phyloP scores from a whole-genome alignment of 2,113 vertebrate genomes.

The Struthidea cinerea region DNA sequence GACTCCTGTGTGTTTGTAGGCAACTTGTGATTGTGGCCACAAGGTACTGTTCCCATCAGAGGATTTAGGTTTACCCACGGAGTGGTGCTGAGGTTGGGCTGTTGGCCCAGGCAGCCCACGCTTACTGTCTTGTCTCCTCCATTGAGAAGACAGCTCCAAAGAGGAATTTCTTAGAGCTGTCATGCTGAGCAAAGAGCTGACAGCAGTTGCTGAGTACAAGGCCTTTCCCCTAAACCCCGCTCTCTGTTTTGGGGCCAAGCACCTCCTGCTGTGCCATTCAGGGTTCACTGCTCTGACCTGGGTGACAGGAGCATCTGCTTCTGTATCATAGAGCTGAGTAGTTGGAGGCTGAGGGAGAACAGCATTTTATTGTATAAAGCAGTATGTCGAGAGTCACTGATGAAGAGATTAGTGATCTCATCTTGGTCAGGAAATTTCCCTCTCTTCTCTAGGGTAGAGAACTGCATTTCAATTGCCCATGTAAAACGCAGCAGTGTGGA shows the following conservation, averaged over 20 bases:
- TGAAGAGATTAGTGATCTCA: neutral
- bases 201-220: neutral
- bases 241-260: neutral
- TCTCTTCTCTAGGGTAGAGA: neutral
- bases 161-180: neutral
- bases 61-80: neutral
- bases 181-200: neutral
- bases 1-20: neutral
- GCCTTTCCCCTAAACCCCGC: neutral
- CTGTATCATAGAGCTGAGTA: neutral
- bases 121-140: neutral
- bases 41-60: neutral
- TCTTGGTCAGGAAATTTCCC: neutral
- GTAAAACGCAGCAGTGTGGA: neutral
- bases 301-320: neutral
- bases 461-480: rapidly evolving
- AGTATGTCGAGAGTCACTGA: neutral
- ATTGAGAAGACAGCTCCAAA: neutral
- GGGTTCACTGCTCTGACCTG: neutral
- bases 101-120: neutral
- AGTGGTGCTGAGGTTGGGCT: neutral
- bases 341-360: neutral
- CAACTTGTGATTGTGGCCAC: neutral
- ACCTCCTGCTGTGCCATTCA: neutral
- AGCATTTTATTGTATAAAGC: neutral